phyloP scores from a whole-genome alignment of 2,888 invertebrate genomes.

The Nineta flava region DNA sequence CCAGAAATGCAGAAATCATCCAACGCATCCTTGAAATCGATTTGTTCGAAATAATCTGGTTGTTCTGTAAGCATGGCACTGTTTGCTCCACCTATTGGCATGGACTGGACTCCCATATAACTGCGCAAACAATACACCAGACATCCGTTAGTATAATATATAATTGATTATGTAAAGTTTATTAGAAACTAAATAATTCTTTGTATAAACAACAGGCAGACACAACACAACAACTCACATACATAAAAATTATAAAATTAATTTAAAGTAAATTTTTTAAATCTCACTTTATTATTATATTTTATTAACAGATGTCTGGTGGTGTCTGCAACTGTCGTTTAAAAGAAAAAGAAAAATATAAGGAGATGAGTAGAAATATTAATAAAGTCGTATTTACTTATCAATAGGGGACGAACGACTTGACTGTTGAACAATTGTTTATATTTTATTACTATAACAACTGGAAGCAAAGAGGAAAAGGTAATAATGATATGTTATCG shows the following conservation, averaged over 20 bases:
- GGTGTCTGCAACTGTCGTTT: conserved; percentile 9
- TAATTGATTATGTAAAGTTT: background rate
- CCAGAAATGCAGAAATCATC: conserved; percentile 15
- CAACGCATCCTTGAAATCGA: conserved; percentile 25
- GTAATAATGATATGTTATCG: too few species aligned
- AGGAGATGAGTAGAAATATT: background rate
- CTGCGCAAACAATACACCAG: conserved; percentile 31
- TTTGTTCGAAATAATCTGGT: conserved; percentile 25
- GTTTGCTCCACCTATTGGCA: conserved; percentile 15
- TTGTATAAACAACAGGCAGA: conserved; percentile 3
- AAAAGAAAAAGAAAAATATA: background rate
- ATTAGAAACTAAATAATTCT: too few species aligned
- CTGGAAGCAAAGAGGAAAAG: too few species aligned
- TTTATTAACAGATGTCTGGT: conserved; percentile 6
- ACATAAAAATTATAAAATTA: background rate
- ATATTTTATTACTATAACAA: too few species aligned
- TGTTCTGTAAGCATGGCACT: conserved; percentile 15
- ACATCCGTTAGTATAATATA: conserved; percentile 17
- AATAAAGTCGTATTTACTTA: background rate
- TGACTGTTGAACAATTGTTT: too few species aligned
- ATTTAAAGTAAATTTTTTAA: background rate
- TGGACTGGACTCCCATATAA: conserved; percentile 20
- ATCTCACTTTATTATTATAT: background rate
- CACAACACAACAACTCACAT: background rate
- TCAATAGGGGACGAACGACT: too few species aligned